Percentiles rank a stretch among this genome's conserved stretches.
phyloP scores from a whole-genome alignment of 2,113 vertebrate species.

The Peucedramus taeniatus region DNA sequence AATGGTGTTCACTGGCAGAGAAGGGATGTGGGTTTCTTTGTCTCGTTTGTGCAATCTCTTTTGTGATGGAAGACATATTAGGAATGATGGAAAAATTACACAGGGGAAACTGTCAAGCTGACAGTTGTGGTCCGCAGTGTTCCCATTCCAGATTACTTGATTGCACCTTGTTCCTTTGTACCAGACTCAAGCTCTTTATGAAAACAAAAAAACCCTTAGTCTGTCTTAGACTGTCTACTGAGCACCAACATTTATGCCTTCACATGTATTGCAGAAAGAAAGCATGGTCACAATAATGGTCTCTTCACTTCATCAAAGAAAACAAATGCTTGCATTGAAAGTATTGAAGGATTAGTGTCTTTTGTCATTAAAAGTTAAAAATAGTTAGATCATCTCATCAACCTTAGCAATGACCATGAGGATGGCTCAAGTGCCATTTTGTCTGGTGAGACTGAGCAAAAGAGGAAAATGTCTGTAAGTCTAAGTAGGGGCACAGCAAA shows the following conservation, averaged over 20 bases:
- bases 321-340: conserved; percentile 1
- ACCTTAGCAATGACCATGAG: too few relatives aligned
- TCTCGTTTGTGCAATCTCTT: conserved; percentile 16
- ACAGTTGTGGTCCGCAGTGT: conserved; percentile 2
- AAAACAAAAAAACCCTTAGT: neutral
- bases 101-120: conserved; percentile 29
- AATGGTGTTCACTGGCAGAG: neutral
- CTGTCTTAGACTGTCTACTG: neutral
- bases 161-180: conserved; percentile 34
- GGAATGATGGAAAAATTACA: conserved; percentile 38
- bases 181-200: conserved; percentile 9
- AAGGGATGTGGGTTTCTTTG: conserved; percentile 19
- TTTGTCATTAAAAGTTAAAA: neutral
- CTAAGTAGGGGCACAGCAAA: neutral
- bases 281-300: neutral
- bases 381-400: neutral
- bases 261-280: neutral
- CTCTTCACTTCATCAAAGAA: neutral
- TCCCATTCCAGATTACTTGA: neutral
- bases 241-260: neutral
- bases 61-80: conserved; percentile 57
- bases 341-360: neutral
- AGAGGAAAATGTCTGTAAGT: neutral
- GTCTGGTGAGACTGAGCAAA: neutral
- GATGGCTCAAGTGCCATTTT: neutral